Evolutionary conservation across 2,797 vertebrate genomes (phyloP).

Genomic region (Phataginus tricuspis): DNA sequence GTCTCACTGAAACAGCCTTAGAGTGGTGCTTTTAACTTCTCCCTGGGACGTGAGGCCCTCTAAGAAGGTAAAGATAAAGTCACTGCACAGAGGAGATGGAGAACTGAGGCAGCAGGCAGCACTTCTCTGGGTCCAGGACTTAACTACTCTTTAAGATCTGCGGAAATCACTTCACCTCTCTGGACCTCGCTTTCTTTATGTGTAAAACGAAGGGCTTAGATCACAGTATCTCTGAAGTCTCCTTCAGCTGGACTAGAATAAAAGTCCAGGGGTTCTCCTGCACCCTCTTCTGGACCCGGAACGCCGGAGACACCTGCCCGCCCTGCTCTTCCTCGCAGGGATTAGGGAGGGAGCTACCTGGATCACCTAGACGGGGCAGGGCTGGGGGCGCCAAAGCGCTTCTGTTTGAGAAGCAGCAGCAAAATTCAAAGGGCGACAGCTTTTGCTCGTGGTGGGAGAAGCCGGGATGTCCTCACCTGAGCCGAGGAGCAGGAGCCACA

Average conservation of each 20-base stretch:
- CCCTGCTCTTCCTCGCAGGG: neutral
- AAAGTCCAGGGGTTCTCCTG: neutral
- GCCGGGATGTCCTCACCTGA: conserved; percentile 77
- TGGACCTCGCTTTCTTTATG: neutral
- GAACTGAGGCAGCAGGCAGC: neutral
- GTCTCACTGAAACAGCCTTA: neutral
- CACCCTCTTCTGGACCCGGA: neutral
- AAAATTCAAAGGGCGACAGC: neutral
- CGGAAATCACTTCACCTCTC: neutral
- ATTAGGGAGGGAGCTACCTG: rapidly evolving
- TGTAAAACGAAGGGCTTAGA: neutral
- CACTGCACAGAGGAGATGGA: neutral
- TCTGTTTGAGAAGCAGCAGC: neutral
- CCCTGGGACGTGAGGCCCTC: neutral
- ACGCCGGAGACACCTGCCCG: neutral
- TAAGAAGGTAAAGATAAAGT: neutral
- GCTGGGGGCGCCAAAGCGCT: neutral
- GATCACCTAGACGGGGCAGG: neutral
- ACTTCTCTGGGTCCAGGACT: neutral
- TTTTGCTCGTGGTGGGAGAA: rapidly evolving
- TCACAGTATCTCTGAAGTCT: neutral
- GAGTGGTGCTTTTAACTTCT: neutral
- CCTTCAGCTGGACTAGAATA: neutral
- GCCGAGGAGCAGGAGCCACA: conserved; percentile 73
- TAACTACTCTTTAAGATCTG: neutral